Percentiles rank a stretch among this genome's conserved stretches.
phyloP scores from a whole-genome alignment of 2,797 vertebrate genomes.

The Poeciliopsis infans region DNA sequence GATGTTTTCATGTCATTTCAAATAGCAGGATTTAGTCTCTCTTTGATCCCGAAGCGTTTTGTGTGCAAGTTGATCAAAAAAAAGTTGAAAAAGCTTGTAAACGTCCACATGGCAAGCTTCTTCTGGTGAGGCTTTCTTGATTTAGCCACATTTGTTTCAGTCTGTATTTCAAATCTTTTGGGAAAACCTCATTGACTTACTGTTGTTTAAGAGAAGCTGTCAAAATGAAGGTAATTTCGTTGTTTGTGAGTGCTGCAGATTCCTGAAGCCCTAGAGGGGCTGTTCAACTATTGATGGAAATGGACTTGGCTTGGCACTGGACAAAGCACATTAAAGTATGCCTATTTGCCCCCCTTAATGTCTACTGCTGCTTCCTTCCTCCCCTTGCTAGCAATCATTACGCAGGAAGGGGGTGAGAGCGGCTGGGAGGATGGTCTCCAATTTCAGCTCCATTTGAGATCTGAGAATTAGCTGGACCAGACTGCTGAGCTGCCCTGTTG shows the following conservation, averaged over 20 bases:
- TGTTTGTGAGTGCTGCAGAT: slow-evolving; percentile 13
- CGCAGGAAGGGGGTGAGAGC: slow-evolving; percentile 31
- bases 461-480: slow-evolving; percentile 19
- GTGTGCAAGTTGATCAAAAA: slow-evolving; percentile 4
- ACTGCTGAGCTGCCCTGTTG: slow-evolving; percentile 25
- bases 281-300: slow-evolving; percentile 24
- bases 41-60: slow-evolving; percentile 10
- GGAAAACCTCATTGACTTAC: slow-evolving; percentile 9
- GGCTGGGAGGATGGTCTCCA: slow-evolving; percentile 33
- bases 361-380: slow-evolving; percentile 69
- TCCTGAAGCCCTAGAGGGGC: slow-evolving; percentile 11
- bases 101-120: neutral
- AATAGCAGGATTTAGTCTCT: slow-evolving; percentile 8
- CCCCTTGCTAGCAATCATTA: slow-evolving; percentile 60
- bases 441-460: slow-evolving; percentile 48
- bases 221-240: neutral
- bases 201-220: slow-evolving; percentile 10
- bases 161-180: slow-evolving; percentile 6
- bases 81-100: slow-evolving; percentile 26
- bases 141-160: neutral
- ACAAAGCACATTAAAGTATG: slow-evolving; percentile 46
- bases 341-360: slow-evolving; percentile 63
- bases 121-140: neutral
- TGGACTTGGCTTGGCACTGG: slow-evolving; percentile 31
- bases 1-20: slow-evolving; percentile 18